These are phyloP conservation scores for Morinoia aosen DNA, from an alignment of 2,888 invertebrate species.

Conservation along the genomic window DNA sequence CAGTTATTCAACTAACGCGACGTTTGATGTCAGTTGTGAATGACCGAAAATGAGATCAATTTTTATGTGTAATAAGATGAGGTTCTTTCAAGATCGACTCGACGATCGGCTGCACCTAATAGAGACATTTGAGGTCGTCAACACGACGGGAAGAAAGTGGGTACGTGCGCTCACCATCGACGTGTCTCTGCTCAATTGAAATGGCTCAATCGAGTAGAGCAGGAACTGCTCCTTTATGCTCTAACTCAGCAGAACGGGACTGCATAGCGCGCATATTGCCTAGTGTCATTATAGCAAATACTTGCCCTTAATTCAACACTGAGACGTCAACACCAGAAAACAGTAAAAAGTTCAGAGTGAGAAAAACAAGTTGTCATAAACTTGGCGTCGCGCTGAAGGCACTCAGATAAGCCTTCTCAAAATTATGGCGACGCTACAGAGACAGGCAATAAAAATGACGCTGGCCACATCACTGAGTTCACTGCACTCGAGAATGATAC, in stretches of 20 bases:
- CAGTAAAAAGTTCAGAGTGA: not conserved
- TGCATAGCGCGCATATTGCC: conserved; percentile 28
- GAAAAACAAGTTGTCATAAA: conserved; percentile 41
- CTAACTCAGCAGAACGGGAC: not conserved
- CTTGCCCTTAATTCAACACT: not conserved
- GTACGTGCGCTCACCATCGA: not conserved
- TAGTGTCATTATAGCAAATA: conserved; percentile 28
- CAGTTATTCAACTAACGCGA: no score
- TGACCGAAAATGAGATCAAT: no score
- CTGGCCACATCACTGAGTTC: not conserved
- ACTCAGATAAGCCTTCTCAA: conserved; percentile 35
- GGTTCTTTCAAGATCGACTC: no score
- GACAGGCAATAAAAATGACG: conserved; percentile 20
- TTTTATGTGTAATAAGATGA: no score
- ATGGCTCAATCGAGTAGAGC: not conserved
- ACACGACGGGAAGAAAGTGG: not conserved
- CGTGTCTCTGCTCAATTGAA: not conserved
- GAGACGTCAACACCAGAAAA: not conserved
- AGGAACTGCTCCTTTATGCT: not conserved
- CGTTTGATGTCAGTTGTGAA: no score
- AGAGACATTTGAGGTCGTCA: not conserved
- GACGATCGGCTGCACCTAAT: not conserved
- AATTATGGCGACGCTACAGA: not conserved
- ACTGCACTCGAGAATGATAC: not conserved
- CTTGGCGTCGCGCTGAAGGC: conserved; percentile 24